Evolutionary conservation across 2,888 invertebrate species (phyloP), one percentile per base, ranked within the genome.

Genomic region (Perizoma flavofasciatum): DNA sequence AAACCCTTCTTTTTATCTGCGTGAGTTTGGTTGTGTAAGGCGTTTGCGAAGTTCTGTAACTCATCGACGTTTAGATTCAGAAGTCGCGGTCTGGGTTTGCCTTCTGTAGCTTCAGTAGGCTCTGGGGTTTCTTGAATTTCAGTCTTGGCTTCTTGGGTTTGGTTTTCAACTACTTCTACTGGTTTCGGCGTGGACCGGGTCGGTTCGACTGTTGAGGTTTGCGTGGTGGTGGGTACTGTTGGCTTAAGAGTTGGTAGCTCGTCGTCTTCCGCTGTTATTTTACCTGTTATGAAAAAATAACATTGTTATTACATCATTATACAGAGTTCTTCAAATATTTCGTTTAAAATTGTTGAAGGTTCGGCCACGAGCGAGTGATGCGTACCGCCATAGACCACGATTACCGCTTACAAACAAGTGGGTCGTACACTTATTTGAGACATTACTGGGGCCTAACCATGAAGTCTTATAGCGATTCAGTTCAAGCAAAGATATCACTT

Each of bases 41-140:
- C 83, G 49, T 87, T 86, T 0, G 91, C 91, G 52, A 91, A 89
- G 40, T 85, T 88, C 71, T 89, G 88, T 37, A 91, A 69, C 47
- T 91, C 91, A 50, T 91, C 89, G n/a, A 89, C 84, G 47, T 82
- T 88, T 59, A 91, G 66, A 66, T 86, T 87, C n/a, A 91, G 65
- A 59, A 90, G 69, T 70, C 90, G 83, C 5, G 82, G 78, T 61
- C 82, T 83, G 4, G 86, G 83, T 74, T 85, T 88, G 5, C 59
- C 8, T 63, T 83, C 82, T 63, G 65, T 59, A 34, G n/a, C 5
- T 39, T 68, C 56, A 4, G 67, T 56, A 10, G 69, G 43, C 61
- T 83, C 82, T 40, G 68, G 60, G 0, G 61, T 60, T 55, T 84
- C 82, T 44, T 66, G 55, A 32, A 52, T 35, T 47, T 75, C 73